phyloP scores from a whole-genome alignment of 2,113 vertebrate genomes.

The Eublepharis macularius region DNA sequence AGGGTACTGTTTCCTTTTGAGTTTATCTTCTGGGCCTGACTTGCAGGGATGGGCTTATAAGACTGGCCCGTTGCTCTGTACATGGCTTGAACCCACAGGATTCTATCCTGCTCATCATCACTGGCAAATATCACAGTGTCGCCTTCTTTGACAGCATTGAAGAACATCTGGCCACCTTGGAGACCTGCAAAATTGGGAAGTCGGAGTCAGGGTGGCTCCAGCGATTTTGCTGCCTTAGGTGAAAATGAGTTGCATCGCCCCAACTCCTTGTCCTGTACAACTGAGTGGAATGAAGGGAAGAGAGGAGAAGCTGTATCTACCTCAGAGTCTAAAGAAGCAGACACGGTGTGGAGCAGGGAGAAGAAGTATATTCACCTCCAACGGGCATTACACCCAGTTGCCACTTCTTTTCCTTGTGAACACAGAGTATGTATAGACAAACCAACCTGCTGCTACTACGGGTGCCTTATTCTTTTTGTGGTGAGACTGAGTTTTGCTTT shows the following conservation, averaged over 20 bases:
- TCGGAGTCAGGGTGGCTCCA: slow-evolving; percentile 19
- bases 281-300: background rate
- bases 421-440: no score
- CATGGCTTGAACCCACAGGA: slow-evolving; percentile 96
- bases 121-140: slow-evolving; percentile 93
- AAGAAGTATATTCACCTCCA: background rate
- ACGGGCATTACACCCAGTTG: background rate
- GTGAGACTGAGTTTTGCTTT: no score
- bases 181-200: slow-evolving; percentile 78
- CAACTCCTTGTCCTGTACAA: background rate
- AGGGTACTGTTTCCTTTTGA: slow-evolving; percentile 79
- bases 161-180: slow-evolving; percentile 90
- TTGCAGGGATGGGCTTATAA: slow-evolving; percentile 88
- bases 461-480: no score
- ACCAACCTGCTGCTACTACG: no score
- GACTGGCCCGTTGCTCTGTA: slow-evolving; percentile 97
- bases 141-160: slow-evolving; percentile 94
- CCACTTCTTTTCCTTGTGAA: background rate
- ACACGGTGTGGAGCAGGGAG: no score
- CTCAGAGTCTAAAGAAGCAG: background rate
- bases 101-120: slow-evolving; percentile 91
- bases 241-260: background rate
- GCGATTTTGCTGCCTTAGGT: background rate
- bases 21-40: slow-evolving; percentile 84
- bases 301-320: background rate